Conservation (phyloP, 1,140 invertebrate genomes). For the Eupristina koningsbergeri region DNA sequence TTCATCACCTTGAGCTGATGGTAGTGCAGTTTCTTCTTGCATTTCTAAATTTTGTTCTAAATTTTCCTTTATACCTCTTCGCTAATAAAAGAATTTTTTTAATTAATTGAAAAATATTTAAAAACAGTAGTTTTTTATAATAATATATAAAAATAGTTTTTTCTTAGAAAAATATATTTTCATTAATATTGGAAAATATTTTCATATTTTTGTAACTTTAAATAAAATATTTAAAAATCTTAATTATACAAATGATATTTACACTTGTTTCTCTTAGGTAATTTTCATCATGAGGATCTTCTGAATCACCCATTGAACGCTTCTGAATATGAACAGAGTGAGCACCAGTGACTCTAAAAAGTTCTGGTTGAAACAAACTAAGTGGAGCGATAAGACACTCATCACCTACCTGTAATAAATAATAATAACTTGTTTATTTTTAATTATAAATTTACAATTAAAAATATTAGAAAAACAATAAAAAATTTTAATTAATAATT, state of each 20-base stretch:
- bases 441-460: no score
- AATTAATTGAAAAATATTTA: not conserved
- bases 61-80: conserved; percentile 79
- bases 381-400: conserved; percentile 94
- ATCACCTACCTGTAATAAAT: conserved; percentile 83
- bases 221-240: no score
- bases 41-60: conserved; percentile 72
- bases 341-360: conserved; percentile 86
- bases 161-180: not conserved
- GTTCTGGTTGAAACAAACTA: conserved; percentile 90
- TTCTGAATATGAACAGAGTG: conserved; percentile 83
- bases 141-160: no score
- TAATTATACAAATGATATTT: conserved; percentile 65
- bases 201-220: no score
- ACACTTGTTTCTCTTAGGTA: conserved; percentile 91
- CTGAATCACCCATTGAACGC: conserved; percentile 85
- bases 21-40: conserved; percentile 66
- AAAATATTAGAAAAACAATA: no score
- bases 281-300: conserved; percentile 94
- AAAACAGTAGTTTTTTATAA: no score
- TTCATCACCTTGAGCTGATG: conserved; percentile 77
- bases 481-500: no score
- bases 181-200: not conserved
- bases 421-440: not conserved
- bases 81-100: conserved; percentile 58